phyloP scores from a whole-genome alignment of 2,888 invertebrate genomes.

The Epiblema foenella region DNA sequence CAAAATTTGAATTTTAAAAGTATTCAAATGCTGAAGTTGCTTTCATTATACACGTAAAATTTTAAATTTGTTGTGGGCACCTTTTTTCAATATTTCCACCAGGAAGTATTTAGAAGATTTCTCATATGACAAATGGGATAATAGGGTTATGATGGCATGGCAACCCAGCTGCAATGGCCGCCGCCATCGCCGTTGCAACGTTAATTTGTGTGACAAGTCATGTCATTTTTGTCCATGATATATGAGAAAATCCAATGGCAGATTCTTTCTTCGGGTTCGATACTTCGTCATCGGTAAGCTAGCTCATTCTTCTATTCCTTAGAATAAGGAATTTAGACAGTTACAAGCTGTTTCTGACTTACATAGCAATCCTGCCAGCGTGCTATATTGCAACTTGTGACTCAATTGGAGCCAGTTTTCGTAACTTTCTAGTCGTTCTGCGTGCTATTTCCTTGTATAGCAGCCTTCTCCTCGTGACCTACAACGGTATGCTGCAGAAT shows the following conservation, averaged over 20 bases:
- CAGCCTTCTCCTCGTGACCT: background rate
- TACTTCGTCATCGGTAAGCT: slow-evolving; percentile 90
- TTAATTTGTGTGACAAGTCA: slow-evolving; percentile 86
- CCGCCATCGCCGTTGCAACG: slow-evolving; percentile 72
- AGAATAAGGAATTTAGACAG: slow-evolving; percentile 53
- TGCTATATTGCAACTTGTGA: slow-evolving; percentile 58
- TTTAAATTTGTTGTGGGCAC: too few relatives aligned
- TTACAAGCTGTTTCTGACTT: slow-evolving; percentile 53
- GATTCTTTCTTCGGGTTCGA: slow-evolving; percentile 95
- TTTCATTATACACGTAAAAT: too few relatives aligned
- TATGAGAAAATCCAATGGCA: slow-evolving; percentile 90
- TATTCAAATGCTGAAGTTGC: too few relatives aligned
- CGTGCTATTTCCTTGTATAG: background rate
- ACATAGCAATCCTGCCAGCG: slow-evolving; percentile 65
- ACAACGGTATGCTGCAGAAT: background rate
- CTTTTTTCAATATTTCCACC: background rate
- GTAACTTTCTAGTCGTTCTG: slow-evolving; percentile 32
- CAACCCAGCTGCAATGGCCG: slow-evolving; percentile 69
- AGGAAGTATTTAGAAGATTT: background rate
- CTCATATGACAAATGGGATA: background rate
- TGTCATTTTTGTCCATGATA: slow-evolving; percentile 87
- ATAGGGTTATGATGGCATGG: too few relatives aligned
- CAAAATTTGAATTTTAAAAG: too few relatives aligned
- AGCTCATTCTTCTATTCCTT: slow-evolving; percentile 51
- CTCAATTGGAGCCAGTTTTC: slow-evolving; percentile 36